These are phyloP conservation scores for Glyphotaelius pellucidus DNA, from an alignment of 2,888 invertebrate genomes.

Conservation along the genomic window DNA sequence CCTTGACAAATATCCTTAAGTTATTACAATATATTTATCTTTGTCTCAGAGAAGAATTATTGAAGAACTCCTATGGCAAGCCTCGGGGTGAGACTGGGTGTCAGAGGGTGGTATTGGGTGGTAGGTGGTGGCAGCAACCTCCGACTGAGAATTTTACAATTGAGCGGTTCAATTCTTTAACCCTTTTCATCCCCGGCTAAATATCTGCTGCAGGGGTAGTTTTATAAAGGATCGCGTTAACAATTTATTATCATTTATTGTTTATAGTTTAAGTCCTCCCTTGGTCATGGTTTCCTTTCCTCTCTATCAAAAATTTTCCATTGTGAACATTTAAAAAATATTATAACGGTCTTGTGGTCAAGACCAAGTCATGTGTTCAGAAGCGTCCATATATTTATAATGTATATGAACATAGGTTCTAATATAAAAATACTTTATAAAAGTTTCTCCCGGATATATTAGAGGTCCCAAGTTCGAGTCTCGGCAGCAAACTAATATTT, in stretches of 20 bases:
- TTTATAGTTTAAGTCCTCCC: background rate
- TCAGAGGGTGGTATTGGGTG: background rate
- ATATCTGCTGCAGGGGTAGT: slow-evolving; percentile 39
- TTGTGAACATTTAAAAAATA: no score
- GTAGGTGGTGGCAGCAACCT: background rate
- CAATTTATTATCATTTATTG: background rate
- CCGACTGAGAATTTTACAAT: slow-evolving; percentile 45
- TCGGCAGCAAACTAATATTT: no score
- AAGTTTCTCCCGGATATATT: no score
- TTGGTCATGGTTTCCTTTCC: background rate
- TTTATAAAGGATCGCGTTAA: background rate
- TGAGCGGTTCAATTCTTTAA: slow-evolving; percentile 54
- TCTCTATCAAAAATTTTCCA: no score
- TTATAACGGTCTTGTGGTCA: no score
- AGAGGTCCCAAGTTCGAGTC: no score
- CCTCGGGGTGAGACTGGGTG: background rate
- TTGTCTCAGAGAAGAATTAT: background rate
- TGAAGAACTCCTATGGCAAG: background rate
- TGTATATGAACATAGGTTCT: no score
- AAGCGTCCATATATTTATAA: no score
- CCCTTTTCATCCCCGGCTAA: slow-evolving; percentile 46
- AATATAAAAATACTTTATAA: no score
- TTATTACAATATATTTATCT: background rate
- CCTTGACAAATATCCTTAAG: background rate
- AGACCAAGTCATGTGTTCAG: no score